Evolutionary conservation across 2,797 vertebrate genomes (phyloP).

Genomic region (Anabacerthia variegaticeps): DNA sequence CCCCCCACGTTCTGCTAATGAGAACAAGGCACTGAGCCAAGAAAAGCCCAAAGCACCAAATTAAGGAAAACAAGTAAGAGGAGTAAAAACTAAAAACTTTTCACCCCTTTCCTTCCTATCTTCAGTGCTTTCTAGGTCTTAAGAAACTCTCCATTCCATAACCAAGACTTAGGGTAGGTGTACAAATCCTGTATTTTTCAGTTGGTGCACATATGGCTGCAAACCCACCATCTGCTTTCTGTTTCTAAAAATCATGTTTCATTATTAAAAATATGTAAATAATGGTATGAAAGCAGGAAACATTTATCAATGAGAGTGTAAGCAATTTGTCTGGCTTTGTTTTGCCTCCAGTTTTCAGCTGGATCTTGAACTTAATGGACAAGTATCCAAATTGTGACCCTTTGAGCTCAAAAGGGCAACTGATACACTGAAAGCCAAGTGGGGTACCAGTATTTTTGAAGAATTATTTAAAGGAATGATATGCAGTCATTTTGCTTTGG

Average conservation of each 20-base stretch:
- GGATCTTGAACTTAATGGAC: not conserved
- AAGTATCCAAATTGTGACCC: not conserved
- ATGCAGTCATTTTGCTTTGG: not conserved
- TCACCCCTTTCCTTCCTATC: not conserved
- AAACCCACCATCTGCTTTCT: not conserved
- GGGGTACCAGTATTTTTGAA: not conserved
- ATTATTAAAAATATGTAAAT: not conserved
- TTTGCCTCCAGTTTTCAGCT: not conserved
- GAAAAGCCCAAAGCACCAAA: not conserved
- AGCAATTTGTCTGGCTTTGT: not conserved
- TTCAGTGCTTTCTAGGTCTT: not conserved
- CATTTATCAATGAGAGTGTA: not conserved
- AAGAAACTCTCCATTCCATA: not conserved
- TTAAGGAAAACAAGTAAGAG: not conserved
- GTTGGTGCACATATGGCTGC: not conserved
- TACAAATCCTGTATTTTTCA: not conserved
- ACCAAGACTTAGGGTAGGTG: not conserved
- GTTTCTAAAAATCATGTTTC: not conserved
- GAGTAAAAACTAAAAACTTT: not conserved
- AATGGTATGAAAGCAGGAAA: not conserved
- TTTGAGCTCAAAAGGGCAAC: not conserved
- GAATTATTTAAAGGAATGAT: not conserved
- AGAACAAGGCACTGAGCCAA: not conserved
- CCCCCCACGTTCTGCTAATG: rapidly evolving
- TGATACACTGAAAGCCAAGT: not conserved